These are phyloP conservation scores for Rhingia rostrata DNA, from an alignment of 2,888 invertebrate genomes.

Conservation along the genomic window DNA sequence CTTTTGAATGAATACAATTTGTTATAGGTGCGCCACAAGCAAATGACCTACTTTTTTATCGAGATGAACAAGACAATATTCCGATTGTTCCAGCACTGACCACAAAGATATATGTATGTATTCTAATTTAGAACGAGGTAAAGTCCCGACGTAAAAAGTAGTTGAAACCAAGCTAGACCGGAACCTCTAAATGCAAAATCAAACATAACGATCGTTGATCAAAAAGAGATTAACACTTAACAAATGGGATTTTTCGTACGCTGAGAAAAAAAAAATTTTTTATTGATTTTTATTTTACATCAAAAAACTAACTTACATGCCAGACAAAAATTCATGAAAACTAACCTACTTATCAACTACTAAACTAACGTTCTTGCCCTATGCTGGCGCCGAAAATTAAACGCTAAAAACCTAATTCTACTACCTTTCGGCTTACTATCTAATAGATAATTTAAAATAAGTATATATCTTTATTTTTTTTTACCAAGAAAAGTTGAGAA, in stretches of 20 bases:
- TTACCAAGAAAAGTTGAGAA: too few relatives aligned
- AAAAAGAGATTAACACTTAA: constrained; percentile 38
- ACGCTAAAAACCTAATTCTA: too few relatives aligned
- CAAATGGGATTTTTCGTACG: constrained; percentile 38
- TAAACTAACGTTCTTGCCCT: too few relatives aligned
- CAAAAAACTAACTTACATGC: too few relatives aligned
- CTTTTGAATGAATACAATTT: constrained; percentile 13
- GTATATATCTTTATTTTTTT: too few relatives aligned
- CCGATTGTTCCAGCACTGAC: constrained; percentile 44
- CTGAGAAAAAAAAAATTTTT: constrained; percentile 36
- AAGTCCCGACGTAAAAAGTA: background rate
- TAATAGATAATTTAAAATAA: too few relatives aligned
- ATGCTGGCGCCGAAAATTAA: too few relatives aligned
- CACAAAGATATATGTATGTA: background rate
- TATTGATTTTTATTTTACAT: too few relatives aligned
- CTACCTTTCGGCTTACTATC: too few relatives aligned
- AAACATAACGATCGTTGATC: constrained; percentile 65
- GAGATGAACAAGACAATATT: constrained; percentile 18
- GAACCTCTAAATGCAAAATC: constrained; percentile 59
- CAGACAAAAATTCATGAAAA: too few relatives aligned
- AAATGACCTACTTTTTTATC: constrained; percentile 40
- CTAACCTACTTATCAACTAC: too few relatives aligned
- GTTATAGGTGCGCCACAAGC: constrained; percentile 20
- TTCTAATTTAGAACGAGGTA: background rate
- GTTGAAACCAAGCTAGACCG: constrained; percentile 21